These are phyloP conservation scores for Tylochromis polylepis DNA, from an alignment of 2,113 vertebrate species.

Conservation along the genomic window DNA sequence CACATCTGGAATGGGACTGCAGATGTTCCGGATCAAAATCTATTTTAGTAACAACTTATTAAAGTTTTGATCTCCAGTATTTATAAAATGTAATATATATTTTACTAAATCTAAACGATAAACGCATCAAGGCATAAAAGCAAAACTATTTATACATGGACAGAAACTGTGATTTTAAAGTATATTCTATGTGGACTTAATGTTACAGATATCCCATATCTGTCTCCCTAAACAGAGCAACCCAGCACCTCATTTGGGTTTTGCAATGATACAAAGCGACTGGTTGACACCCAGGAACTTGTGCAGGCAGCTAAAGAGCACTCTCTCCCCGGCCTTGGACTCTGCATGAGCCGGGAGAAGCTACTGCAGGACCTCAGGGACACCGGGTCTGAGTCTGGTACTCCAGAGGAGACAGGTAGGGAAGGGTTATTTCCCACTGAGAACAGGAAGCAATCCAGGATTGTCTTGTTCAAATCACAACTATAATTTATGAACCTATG, in stretches of 20 bases:
- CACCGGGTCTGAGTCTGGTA: constrained; percentile 16
- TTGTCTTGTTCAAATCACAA: not conserved
- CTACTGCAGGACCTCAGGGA: constrained; percentile 71
- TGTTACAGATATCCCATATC: not conserved
- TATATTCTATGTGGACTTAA: not conserved
- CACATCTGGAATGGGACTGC: not conserved
- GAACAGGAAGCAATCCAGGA: not conserved
- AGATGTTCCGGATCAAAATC: not conserved
- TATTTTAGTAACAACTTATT: not conserved
- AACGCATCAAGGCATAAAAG: not conserved
- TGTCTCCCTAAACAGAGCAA: constrained; percentile 6
- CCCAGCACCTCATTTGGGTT: constrained; percentile 75
- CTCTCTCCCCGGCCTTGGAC: constrained; percentile 77
- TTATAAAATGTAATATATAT: not conserved
- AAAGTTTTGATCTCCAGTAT: not conserved
- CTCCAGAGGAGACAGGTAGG: constrained; percentile 50
- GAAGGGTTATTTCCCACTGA: not conserved
- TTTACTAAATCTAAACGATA: no score
- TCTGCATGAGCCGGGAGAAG: constrained; percentile 79
- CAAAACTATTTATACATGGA: not conserved
- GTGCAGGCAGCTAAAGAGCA: constrained; percentile 74
- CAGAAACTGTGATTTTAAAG: not conserved
- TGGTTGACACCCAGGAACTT: constrained; percentile 77
- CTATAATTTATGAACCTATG: not conserved
- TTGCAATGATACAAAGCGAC: constrained; percentile 75